Evolutionary conservation across 2,797 vertebrate species (phyloP), one percentile per base, ranked within the genome.

Genomic region (Aeoliscus strigatus): DNA sequence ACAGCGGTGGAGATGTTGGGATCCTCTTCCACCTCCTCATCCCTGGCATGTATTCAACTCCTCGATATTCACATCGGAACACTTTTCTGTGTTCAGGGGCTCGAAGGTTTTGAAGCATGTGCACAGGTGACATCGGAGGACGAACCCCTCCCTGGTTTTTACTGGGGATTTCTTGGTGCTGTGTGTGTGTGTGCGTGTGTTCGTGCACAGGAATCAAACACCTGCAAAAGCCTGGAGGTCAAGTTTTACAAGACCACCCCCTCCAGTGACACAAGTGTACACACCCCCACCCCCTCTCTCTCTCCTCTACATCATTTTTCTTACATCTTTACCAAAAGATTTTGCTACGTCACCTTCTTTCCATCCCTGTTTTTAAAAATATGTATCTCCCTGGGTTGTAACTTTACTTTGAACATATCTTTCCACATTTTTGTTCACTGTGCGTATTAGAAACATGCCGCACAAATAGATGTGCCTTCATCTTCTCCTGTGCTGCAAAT

Each of bases 11-110:
- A 27, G 15, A 15, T 12, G 34, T 23, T 46, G 63, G 73, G 78
- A 63, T 67, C 49, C 68, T 74, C 48, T 40, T 55, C 66, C 48
- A 21, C 55, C 60, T 26, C 58, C 44, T 25, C 39, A 41, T 39
- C 58, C 52, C 80, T 88, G 85, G 87, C 87, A 84, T 62, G 54
- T 77, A 76, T 81, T 84, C 81, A 82, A 77, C 81, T 76, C 81
- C 69, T 84, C 81, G 79, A 79, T 80, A 81, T 77, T 81, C 86
- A 86, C 81, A 79, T 79, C 71, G 72, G 70, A 86, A 84, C 82
- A 79, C 78, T 77, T 84, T 85, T 79, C 75, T 80, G 72, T 72
- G 69, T 67, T n/a, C 66, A 75, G 86, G 77, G 69, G 61, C 71
- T 78, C 60, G 53, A 60, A 73, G 79, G 61, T 85, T 82, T 75